Evolutionary conservation across 2,888 invertebrate species (phyloP).

Genomic region (Nudaria mundana): DNA sequence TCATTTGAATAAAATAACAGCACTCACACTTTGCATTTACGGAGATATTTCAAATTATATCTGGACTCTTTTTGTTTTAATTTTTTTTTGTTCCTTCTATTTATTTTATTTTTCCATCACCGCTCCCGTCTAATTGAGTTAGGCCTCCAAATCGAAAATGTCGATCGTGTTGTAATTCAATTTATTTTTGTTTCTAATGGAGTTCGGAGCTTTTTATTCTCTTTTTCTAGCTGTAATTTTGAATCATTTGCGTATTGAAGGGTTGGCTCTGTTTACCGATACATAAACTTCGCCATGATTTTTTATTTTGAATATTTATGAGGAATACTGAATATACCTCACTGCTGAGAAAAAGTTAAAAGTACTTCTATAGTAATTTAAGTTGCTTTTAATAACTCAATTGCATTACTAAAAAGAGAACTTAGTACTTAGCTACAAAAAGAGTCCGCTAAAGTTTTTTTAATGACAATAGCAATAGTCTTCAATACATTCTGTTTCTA

Average conservation of each 20-base stretch:
- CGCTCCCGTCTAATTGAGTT: slow-evolving; percentile 79
- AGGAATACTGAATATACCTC: no score
- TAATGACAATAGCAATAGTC: no score
- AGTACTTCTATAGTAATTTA: no score
- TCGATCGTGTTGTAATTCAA: slow-evolving; percentile 80
- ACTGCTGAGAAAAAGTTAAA: no score
- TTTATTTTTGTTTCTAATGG: slow-evolving; percentile 82
- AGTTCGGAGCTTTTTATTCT: slow-evolving; percentile 68
- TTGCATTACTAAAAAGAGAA: no score
- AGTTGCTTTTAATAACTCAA: no score
- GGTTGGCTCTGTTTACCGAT: slow-evolving; percentile 48
- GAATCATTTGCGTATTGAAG: slow-evolving; percentile 64
- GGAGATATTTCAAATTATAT: slow-evolving; percentile 82
- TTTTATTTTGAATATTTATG: no score
- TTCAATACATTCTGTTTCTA: no score
- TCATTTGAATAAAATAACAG: slow-evolving; percentile 82
- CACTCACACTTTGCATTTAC: slow-evolving; percentile 81
- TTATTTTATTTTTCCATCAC: slow-evolving; percentile 81
- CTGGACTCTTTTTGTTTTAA: slow-evolving; percentile 78
- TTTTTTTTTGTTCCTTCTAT: slow-evolving; percentile 76
- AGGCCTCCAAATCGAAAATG: slow-evolving; percentile 80
- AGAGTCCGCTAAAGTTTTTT: no score
- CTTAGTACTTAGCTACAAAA: no score
- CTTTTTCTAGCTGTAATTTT: slow-evolving; percentile 71
- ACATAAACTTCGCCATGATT: slow-evolving; percentile 37